Evolutionary conservation across 1,140 invertebrate species (phyloP).

Genomic region (Yoshiicerus persimilis): DNA sequence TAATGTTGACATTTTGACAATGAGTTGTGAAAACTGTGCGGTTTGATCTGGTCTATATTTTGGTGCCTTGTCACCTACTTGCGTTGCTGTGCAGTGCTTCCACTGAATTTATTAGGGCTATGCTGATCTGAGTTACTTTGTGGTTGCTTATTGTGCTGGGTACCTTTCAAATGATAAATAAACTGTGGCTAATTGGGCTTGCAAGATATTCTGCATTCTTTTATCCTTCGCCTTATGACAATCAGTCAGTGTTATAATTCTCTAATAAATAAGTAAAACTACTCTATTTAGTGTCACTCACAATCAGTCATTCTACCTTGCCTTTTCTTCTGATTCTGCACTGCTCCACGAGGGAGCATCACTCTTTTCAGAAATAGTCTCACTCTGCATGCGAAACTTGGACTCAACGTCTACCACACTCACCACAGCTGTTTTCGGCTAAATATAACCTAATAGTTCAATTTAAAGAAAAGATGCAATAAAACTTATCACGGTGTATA

Average conservation of each 20-base stretch:
- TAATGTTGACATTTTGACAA: not conserved
- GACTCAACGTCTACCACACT: too few relatives aligned
- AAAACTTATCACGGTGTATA: too few relatives aligned
- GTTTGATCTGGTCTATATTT: not conserved
- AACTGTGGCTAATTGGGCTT: not conserved
- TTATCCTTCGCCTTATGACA: not conserved
- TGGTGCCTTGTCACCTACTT: not conserved
- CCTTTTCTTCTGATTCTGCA: too few relatives aligned
- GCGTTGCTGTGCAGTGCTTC: not conserved
- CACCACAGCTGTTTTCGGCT: too few relatives aligned
- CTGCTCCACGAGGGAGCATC: too few relatives aligned
- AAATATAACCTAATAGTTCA: too few relatives aligned
- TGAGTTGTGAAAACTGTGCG: not conserved
- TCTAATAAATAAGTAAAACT: too few relatives aligned
- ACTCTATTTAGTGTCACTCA: not conserved
- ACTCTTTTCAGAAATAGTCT: too few relatives aligned
- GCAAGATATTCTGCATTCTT: not conserved
- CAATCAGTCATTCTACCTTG: not conserved
- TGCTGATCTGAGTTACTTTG: not conserved
- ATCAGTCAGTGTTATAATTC: not conserved
- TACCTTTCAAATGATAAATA: not conserved
- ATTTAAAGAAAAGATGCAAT: too few relatives aligned
- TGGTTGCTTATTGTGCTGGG: not conserved
- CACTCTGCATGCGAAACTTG: too few relatives aligned
- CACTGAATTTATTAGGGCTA: not conserved